Conservation (phyloP, 1,140 invertebrate genomes). For the Drosophila aff. region DNA sequence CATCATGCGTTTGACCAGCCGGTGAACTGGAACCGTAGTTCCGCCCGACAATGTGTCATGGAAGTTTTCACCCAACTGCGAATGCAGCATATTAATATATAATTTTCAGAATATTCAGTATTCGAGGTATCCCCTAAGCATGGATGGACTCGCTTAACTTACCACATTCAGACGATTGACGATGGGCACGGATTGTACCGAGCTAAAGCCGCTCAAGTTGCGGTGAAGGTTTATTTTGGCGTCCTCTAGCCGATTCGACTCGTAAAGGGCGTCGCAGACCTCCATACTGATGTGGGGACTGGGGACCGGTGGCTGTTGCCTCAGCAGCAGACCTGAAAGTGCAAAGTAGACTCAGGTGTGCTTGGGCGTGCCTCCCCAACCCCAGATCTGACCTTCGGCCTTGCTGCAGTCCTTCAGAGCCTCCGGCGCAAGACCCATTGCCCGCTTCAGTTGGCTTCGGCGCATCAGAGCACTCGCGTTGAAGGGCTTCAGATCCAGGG, state of each 20-base stretch:
- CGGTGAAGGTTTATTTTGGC: conserved; percentile 49
- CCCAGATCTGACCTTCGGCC: conserved; percentile 49
- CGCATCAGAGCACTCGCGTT: conserved; percentile 34
- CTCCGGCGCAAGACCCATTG: conserved; percentile 38
- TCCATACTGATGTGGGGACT: conserved; percentile 37
- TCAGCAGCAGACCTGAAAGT: conserved; percentile 21
- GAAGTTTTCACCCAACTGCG: conserved; percentile 57
- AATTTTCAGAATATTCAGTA: background rate
- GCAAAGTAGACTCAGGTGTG: background rate
- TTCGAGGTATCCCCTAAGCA: background rate
- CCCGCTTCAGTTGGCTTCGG: conserved; percentile 48
- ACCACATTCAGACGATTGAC: conserved; percentile 56
- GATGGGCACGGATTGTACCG: conserved; percentile 30
- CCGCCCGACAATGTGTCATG: conserved; percentile 39
- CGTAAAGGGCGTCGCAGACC: conserved; percentile 61
- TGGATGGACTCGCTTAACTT: background rate
- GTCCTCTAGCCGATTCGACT: conserved; percentile 69
- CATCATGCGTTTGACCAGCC: conserved; percentile 43
- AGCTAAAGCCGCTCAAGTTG: conserved; percentile 20
- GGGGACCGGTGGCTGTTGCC: background rate
- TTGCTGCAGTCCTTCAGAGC: conserved; percentile 51
- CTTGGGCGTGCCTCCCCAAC: background rate
- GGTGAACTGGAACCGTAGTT: conserved; percentile 41
- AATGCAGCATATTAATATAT: background rate
- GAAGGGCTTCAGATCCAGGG: conserved; percentile 33